Evolutionary conservation across 2,797 vertebrate species (phyloP).

Genomic region (Amazonetta brasiliensis): DNA sequence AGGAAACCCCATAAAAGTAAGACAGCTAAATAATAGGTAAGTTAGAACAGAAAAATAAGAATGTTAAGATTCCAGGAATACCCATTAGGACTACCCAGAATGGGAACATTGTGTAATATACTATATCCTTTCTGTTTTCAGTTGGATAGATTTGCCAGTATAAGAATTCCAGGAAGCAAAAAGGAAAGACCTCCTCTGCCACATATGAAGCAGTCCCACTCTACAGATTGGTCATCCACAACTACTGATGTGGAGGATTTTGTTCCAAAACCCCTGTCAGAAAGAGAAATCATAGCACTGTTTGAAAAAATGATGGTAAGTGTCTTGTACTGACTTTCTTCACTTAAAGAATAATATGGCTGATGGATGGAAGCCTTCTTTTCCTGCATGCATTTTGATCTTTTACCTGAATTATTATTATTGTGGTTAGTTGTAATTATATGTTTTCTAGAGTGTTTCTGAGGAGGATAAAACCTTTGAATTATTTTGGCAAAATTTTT

Average conservation of each 20-base stretch:
- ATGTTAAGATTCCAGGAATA: neutral
- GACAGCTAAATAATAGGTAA: neutral
- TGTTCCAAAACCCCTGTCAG: conserved; percentile 86
- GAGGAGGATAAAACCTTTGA: neutral
- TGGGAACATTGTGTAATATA: neutral
- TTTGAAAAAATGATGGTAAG: conserved; percentile 99
- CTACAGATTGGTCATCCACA: conserved; percentile 79
- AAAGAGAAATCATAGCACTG: conserved; percentile 90
- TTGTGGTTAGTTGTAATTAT: neutral
- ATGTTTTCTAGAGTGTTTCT: neutral
- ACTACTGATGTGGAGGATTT: conserved; percentile 83
- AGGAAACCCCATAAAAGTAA: neutral
- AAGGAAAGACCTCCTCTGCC: conserved; percentile 88
- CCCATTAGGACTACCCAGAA: neutral
- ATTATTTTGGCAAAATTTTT: neutral
- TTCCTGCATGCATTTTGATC: neutral
- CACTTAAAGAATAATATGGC: neutral
- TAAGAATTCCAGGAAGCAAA: conserved; percentile 93
- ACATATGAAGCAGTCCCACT: conserved; percentile 80
- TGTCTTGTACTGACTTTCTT: neutral
- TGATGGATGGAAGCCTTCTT: neutral
- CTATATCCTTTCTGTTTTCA: conserved; percentile 66
- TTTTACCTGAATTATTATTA: neutral
- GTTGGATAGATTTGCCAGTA: conserved; percentile 95
- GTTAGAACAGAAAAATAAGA: neutral